Percentiles rank a stretch among this genome's conserved stretches.
These are phyloP conservation scores for Glaucomys volans DNA, from an alignment of 2,113 vertebrate species.

Conservation along the genomic window DNA sequence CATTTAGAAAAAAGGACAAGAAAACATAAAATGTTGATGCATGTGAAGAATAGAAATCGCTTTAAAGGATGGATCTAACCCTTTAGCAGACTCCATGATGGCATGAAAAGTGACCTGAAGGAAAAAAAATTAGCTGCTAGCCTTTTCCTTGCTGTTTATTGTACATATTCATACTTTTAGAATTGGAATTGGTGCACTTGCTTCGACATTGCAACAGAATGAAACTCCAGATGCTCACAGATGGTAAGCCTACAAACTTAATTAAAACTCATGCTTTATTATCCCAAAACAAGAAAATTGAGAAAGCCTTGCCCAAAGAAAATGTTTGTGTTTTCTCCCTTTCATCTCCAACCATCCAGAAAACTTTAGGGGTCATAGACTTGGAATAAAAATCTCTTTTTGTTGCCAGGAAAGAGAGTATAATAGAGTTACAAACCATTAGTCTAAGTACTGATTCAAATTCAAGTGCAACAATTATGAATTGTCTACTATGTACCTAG, in stretches of 20 bases:
- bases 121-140: not conserved
- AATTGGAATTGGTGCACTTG: slow-evolving; percentile 5
- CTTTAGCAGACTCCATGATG: not conserved
- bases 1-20: not conserved
- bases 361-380: slow-evolving; percentile 59
- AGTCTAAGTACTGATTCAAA: slow-evolving; percentile 60
- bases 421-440: slow-evolving; percentile 41
- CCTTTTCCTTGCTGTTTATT: not conserved
- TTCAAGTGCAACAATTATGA: slow-evolving; percentile 29
- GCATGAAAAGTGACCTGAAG: not conserved
- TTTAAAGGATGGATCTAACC: not conserved
- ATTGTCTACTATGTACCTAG: not conserved
- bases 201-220: slow-evolving; percentile 65
- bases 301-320: slow-evolving; percentile 71
- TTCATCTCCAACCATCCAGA: slow-evolving; percentile 69
- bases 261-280: slow-evolving; percentile 82
- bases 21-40: not conserved
- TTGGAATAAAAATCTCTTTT: not conserved
- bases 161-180: slow-evolving; percentile 24
- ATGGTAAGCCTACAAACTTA: slow-evolving; percentile 78
- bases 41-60: not conserved
- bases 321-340: slow-evolving; percentile 70
- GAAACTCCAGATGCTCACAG: slow-evolving; percentile 80
- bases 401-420: not conserved
- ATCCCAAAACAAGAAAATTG: slow-evolving; percentile 67